Evolutionary conservation across 2,113 vertebrate genomes (phyloP).

Genomic region (Triplophysa siluroides): DNA sequence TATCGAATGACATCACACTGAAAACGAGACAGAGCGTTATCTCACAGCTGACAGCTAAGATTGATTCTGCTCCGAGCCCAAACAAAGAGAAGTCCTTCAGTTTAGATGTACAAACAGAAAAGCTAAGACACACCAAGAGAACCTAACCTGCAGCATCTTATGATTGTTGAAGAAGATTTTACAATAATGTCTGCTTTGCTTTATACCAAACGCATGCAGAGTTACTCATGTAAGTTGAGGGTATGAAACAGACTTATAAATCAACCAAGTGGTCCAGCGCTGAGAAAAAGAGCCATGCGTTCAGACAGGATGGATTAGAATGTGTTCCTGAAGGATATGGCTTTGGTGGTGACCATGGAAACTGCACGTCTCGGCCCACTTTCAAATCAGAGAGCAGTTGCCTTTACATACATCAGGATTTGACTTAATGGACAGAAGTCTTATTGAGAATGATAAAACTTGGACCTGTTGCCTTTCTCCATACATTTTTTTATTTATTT

Average conservation of each 20-base stretch:
- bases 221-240: not conserved
- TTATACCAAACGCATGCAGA: not conserved
- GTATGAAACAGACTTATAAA: conserved; percentile 24
- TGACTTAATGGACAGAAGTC: not conserved
- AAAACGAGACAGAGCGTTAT: conserved; percentile 16
- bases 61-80: conserved; percentile 29
- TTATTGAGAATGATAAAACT: not conserved
- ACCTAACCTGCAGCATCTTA: conserved; percentile 3
- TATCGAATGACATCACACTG: conserved; percentile 5
- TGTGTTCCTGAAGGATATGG: conserved; percentile 11
- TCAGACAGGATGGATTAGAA: conserved; percentile 4
- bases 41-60: conserved; percentile 41
- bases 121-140: conserved; percentile 16
- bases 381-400: conserved; percentile 19
- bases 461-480: not conserved
- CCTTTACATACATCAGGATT: conserved; percentile 10
- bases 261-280: not conserved
- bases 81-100: conserved; percentile 14
- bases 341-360: conserved; percentile 24
- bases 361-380: conserved; percentile 6
- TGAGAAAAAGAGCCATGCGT: not conserved
- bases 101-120: conserved; percentile 18
- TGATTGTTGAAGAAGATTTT: conserved; percentile 25
- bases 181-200: not conserved
- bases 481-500: no score